Conservation (phyloP, 2,113 vertebrate genomes). For the Pitta sordida region DNA sequence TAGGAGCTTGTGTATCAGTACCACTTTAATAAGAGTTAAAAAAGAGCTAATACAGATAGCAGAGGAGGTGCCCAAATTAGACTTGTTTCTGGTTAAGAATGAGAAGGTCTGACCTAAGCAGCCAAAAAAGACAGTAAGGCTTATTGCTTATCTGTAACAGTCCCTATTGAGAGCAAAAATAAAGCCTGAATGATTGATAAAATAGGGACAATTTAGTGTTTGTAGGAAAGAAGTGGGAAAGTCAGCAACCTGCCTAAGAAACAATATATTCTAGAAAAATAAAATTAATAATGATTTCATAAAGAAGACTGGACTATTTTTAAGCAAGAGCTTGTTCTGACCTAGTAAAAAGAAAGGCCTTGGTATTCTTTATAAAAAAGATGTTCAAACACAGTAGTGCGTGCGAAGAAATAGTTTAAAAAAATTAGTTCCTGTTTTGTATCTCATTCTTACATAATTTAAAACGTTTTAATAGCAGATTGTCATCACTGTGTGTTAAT, state of each 20-base stretch:
- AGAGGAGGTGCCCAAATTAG: neutral
- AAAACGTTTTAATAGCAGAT: neutral
- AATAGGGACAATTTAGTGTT: neutral
- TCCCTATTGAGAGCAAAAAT: neutral
- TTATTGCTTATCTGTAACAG: neutral
- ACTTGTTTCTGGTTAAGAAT: neutral
- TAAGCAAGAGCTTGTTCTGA: neutral
- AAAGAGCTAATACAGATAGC: neutral
- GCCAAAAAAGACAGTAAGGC: neutral
- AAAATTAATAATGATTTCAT: neutral
- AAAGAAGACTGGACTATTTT: neutral
- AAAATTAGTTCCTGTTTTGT: neutral
- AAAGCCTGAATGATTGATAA: neutral
- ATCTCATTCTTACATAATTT: neutral
- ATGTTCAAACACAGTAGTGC: fast-evolving
- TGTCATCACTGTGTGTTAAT: neutral
- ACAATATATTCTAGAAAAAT: neutral
- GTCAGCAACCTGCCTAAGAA: neutral
- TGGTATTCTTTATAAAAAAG: neutral
- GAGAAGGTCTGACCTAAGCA: neutral
- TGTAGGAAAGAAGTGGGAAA: neutral
- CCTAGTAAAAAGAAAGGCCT: neutral
- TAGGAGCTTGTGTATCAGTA: neutral
- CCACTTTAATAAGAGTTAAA: neutral
- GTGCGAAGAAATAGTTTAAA: neutral